Conservation (phyloP, 2,113 vertebrate genomes). For the Chloropsis cyanopogon region DNA sequence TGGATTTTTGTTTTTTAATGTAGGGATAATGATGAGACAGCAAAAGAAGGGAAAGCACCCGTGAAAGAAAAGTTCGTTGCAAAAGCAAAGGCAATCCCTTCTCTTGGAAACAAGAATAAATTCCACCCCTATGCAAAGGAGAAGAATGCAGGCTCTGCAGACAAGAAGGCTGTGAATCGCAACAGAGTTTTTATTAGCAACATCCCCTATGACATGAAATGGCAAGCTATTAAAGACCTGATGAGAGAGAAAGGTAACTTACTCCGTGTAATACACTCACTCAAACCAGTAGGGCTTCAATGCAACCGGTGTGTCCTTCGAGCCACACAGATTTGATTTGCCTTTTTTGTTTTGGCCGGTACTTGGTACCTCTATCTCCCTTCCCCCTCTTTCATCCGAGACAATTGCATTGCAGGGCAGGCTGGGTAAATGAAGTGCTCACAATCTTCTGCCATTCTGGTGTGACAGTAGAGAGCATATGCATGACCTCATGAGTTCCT, state of each 20-base stretch:
- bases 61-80: slow-evolving; percentile 82
- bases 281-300: slow-evolving; percentile 5
- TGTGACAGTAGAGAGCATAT: slow-evolving; percentile 69
- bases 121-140: slow-evolving; percentile 96
- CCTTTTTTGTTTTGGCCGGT: slow-evolving; percentile 46
- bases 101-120: slow-evolving; percentile 81
- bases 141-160: slow-evolving; percentile 78
- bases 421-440: slow-evolving; percentile 68
- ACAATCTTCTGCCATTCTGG: slow-evolving; percentile 65
- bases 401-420: slow-evolving; percentile 73
- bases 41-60: slow-evolving; percentile 84
- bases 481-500: slow-evolving; percentile 73
- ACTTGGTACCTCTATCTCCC: slow-evolving; percentile 65
- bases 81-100: slow-evolving; percentile 67
- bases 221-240: slow-evolving; percentile 99
- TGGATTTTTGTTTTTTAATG: slow-evolving; percentile 21
- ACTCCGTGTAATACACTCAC: slow-evolving; percentile 26
- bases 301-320: slow-evolving; percentile 40
- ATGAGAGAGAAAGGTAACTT: slow-evolving; percentile 99
- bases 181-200: slow-evolving; percentile 99
- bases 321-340: slow-evolving; percentile 70
- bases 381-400: slow-evolving; percentile 67
- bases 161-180: slow-evolving; percentile 87
- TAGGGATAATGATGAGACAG: slow-evolving; percentile 83
- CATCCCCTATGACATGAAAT: slow-evolving; percentile 99